Conservation (phyloP, 2,113 vertebrate genomes). For the Pseudorhombus dupliciocellatus region DNA sequence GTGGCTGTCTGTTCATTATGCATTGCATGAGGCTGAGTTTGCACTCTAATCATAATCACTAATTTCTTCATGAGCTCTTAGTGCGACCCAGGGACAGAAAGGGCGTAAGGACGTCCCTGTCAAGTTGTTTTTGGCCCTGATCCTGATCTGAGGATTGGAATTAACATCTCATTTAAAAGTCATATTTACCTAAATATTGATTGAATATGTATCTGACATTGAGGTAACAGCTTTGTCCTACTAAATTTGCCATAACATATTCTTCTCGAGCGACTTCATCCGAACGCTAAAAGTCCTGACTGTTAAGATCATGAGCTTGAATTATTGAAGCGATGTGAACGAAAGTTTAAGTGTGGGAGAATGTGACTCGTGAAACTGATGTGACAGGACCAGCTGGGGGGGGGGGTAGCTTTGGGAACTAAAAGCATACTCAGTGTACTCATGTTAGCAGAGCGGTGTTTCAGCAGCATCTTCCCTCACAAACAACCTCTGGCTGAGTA, state of each 20-base stretch:
- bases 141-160: not conserved
- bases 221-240: not conserved
- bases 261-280: not conserved
- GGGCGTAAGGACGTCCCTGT: not conserved
- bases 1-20: not conserved
- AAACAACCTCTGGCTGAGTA: not conserved
- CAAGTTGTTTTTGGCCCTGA: not conserved
- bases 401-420: not conserved
- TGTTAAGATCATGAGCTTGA: not conserved
- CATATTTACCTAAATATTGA: not conserved
- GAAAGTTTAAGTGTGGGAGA: not conserved
- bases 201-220: conserved; percentile 2
- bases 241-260: not conserved
- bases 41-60: not conserved
- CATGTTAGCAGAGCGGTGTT: not conserved
- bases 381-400: not conserved
- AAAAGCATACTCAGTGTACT: not conserved
- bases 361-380: not conserved
- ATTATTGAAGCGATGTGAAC: not conserved
- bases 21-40: not conserved
- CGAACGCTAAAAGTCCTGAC: not conserved
- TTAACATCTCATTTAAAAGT: not conserved
- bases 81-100: not conserved
- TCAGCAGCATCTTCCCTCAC: not conserved
- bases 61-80: not conserved